Evolutionary conservation across 2,113 vertebrate species (phyloP).

Genomic region (Gavialis gangeticus): DNA sequence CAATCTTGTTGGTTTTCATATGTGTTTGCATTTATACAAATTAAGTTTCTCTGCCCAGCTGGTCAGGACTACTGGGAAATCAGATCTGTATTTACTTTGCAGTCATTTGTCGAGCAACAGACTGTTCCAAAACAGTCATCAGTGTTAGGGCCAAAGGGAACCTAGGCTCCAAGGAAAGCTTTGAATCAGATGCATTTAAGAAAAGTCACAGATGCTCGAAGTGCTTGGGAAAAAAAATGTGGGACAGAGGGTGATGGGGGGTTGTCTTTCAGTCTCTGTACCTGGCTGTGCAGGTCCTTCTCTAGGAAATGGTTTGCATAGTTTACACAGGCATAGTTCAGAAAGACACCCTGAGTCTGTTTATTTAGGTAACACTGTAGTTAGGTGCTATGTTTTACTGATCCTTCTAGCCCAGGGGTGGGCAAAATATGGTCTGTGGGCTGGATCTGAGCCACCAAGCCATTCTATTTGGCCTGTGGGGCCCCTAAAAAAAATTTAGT

Average conservation of each 20-base stretch:
- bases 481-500: too few species aligned
- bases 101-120: constrained; percentile 15
- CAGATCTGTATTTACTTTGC: not conserved
- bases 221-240: too few species aligned
- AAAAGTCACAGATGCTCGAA: not conserved
- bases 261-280: not conserved
- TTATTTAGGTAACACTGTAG: constrained; percentile 20
- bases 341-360: constrained; percentile 4
- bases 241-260: too few species aligned
- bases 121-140: not conserved
- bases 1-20: constrained; percentile 13
- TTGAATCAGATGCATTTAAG: not conserved
- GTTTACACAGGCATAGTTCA: not conserved
- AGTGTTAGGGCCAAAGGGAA: not conserved
- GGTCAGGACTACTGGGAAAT: constrained; percentile 18
- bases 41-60: not conserved
- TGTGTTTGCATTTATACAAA: constrained; percentile 38
- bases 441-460: too few species aligned
- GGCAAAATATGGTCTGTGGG: too few species aligned
- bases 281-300: not conserved
- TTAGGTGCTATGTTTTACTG: constrained; percentile 13
- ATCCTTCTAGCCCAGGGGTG: not conserved
- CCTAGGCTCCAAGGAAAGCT: not conserved
- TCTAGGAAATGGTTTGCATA: not conserved
- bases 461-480: too few species aligned